phyloP scores from a whole-genome alignment of 1,140 invertebrate species.

The Eubasilissa regina region DNA sequence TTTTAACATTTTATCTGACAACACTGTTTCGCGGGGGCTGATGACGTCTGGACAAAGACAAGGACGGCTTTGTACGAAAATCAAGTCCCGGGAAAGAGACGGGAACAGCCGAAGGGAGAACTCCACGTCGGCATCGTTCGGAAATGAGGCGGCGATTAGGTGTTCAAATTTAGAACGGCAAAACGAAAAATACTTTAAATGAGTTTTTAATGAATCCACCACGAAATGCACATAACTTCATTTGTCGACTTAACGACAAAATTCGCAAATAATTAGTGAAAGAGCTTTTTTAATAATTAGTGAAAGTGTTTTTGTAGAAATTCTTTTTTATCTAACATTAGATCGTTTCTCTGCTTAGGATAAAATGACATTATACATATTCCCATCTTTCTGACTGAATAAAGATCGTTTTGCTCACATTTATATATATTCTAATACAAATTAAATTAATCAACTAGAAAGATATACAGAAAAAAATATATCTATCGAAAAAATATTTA shows the following conservation, averaged over 20 bases:
- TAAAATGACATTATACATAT: no score
- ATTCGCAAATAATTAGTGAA: neutral
- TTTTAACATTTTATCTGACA: constrained; percentile 26
- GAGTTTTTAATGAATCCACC: constrained; percentile 56
- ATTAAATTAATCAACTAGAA: no score
- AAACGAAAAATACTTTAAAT: constrained; percentile 49
- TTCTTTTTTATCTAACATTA: no score
- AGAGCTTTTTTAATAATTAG: neutral
- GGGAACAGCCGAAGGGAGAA: constrained; percentile 29
- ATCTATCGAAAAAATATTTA: no score
- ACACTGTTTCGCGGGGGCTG: neutral
- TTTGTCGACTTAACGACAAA: neutral
- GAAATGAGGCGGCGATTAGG: constrained; percentile 54
- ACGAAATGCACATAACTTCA: constrained; percentile 28
- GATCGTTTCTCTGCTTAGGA: no score
- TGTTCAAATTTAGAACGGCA: constrained; percentile 50
- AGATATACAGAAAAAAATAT: no score
- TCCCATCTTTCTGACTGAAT: no score
- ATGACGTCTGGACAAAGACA: neutral
- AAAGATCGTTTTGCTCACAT: no score
- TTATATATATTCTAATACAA: no score
- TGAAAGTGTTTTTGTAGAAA: no score
- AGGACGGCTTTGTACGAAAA: neutral
- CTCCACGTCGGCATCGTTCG: constrained; percentile 41
- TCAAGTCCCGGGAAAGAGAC: constrained; percentile 1